Conservation (phyloP, 2,888 invertebrate genomes). For the Eretmocerus hayati region DNA sequence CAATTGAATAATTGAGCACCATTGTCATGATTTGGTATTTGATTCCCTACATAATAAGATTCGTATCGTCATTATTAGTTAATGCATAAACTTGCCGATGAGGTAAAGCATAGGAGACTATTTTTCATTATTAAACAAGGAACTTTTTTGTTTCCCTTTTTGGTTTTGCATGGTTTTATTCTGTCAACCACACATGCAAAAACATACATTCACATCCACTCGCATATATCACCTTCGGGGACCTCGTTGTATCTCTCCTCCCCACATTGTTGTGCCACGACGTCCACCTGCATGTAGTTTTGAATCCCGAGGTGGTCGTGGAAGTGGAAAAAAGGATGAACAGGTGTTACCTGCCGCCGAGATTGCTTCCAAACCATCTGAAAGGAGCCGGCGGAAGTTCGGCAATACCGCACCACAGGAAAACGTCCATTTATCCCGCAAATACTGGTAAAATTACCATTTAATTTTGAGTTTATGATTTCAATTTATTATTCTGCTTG, state of each 20-base stretch:
- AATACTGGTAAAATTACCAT: conserved; percentile 39
- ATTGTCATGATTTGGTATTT: too few species aligned
- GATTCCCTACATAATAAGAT: too few species aligned
- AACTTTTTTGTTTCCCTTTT: conserved; percentile 37
- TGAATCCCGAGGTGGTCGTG: conserved; percentile 81
- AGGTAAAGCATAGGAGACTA: too few species aligned
- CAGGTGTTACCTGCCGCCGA: conserved; percentile 59
- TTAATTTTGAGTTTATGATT: conserved; percentile 4
- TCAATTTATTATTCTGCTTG: conserved; percentile 1
- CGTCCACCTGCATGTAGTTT: conserved; percentile 55
- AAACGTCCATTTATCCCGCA: conserved; percentile 44
- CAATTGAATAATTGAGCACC: too few species aligned
- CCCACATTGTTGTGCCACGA: not conserved
- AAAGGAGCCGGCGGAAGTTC: conserved; percentile 31
- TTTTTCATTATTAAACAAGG: too few species aligned
- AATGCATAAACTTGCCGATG: too few species aligned
- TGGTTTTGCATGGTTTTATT: conserved; percentile 46
- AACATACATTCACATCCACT: conserved; percentile 27
- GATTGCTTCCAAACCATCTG: conserved; percentile 51
- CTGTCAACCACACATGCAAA: conserved; percentile 37
- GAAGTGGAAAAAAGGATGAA: conserved; percentile 87
- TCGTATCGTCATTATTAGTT: too few species aligned
- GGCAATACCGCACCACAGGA: conserved; percentile 43
- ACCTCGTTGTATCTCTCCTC: too few species aligned
- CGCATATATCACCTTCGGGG: conserved; percentile 24